Evolutionary conservation across 2,113 vertebrate genomes (phyloP).

Genomic region (Dolichotis patagonum): DNA sequence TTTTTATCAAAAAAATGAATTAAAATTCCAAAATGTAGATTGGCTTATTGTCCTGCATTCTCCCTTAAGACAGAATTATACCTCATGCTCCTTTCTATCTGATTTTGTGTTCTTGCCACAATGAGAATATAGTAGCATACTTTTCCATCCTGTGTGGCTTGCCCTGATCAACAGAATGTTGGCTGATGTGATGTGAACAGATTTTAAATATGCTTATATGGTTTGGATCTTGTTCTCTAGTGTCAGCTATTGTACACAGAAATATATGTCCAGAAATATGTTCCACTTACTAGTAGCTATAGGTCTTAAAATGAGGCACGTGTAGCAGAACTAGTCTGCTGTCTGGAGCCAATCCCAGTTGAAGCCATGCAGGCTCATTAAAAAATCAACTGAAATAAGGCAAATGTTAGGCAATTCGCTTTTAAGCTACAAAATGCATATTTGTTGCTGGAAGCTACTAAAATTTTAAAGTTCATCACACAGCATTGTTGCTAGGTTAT

Average conservation of each 20-base stretch:
- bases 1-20: constrained; percentile 5
- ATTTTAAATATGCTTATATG: constrained; percentile 22
- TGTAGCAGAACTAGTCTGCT: neutral
- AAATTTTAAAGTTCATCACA: neutral
- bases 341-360: neutral
- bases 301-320: neutral
- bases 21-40: neutral
- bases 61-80: neutral
- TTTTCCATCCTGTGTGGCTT: neutral
- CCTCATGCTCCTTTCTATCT: neutral
- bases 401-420: neutral
- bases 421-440: constrained; percentile 19
- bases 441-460: neutral
- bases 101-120: constrained; percentile 41
- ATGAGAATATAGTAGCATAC: neutral
- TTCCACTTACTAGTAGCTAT: neutral
- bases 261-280: neutral
- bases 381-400: constrained; percentile 48
- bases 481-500: neutral
- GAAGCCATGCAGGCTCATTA: neutral
- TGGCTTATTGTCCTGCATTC: constrained; percentile 1
- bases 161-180: neutral
- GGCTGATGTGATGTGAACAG: neutral
- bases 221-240: neutral
- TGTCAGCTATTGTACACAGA: constrained; percentile 35